phyloP scores from a whole-genome alignment of 2,113 vertebrate species.

The Phodopus roborovskii region DNA sequence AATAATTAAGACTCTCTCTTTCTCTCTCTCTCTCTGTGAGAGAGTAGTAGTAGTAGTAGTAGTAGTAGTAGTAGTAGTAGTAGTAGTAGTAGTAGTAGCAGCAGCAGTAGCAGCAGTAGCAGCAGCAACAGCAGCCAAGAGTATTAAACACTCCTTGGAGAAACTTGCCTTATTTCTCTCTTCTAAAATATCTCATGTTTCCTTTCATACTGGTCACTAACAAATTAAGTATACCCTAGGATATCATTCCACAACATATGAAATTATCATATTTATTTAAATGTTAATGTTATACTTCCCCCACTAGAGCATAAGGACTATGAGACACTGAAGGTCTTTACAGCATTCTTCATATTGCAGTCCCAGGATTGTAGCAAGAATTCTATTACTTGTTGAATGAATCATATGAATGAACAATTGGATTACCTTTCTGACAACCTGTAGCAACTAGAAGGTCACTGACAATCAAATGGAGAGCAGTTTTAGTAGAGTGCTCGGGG shows the following conservation, averaged over 20 bases:
- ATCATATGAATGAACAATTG: constrained; percentile 11
- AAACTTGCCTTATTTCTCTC: neutral
- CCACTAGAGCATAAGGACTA: constrained; percentile 8
- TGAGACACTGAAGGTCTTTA: neutral
- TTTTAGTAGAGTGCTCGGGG: constrained; percentile 39
- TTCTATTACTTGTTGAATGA: constrained; percentile 40
- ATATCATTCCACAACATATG: constrained; percentile 4
- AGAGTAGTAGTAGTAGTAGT: too few species aligned
- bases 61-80: too few species aligned
- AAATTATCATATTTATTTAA: constrained; percentile 45
- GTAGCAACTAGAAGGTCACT: constrained; percentile 49
- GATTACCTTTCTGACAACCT: constrained; percentile 44
- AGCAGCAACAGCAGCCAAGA: neutral
- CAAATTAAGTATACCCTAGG: neutral
- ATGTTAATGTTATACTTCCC: constrained; percentile 30
- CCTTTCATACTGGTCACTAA: neutral
- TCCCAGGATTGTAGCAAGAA: neutral
- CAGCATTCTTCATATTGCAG: constrained; percentile 14
- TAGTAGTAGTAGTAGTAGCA: too few species aligned
- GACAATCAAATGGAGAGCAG: neutral
- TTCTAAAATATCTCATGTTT: constrained; percentile 29
- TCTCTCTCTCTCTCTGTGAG: too few species aligned
- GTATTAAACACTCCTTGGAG: constrained; percentile 11
- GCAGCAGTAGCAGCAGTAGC: too few species aligned
- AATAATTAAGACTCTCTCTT: constrained; percentile 28